phyloP scores from a whole-genome alignment of 1,140 invertebrate genomes.

The Cotesia glomerata region DNA sequence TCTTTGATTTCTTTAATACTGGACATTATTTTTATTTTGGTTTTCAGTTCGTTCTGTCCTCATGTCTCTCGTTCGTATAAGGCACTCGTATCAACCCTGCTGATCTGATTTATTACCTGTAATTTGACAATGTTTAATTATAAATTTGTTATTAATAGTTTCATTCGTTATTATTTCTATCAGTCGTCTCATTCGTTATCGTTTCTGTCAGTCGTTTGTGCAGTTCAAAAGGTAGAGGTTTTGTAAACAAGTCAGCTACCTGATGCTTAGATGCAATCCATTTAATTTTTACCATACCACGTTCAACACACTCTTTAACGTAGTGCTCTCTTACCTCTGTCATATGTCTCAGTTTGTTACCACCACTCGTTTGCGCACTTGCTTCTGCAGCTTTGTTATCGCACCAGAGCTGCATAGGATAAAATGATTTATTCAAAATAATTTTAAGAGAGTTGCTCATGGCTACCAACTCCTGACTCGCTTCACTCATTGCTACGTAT shows the following conservation, averaged over 20 bases:
- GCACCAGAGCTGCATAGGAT: conserved; percentile 14
- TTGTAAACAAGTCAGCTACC: conserved; percentile 27
- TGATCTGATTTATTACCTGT: neutral
- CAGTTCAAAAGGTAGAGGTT: conserved; percentile 24
- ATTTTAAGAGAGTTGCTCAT: conserved; percentile 14
- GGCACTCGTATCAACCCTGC: neutral
- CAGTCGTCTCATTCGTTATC: conserved; percentile 17
- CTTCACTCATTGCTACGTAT: conserved; percentile 32
- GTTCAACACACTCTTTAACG: conserved; percentile 27
- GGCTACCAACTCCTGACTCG: conserved; percentile 11
- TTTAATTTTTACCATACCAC: conserved; percentile 15
- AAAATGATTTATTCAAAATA: conserved; percentile 16
- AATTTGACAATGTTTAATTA: neutral
- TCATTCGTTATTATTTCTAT: neutral
- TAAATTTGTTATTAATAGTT: neutral
- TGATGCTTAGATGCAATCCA: conserved; percentile 28
- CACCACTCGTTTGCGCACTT: conserved; percentile 22
- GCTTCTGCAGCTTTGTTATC: conserved; percentile 16
- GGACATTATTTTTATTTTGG: too few species aligned
- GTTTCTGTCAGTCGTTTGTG: conserved; percentile 12
- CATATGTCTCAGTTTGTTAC: conserved; percentile 28
- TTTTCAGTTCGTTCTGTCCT: neutral
- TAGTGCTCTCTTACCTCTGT: conserved; percentile 25
- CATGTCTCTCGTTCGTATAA: neutral
- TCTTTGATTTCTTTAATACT: too few species aligned